Conservation (phyloP, 2,113 vertebrate genomes). For the Tragelaphus imberbis region DNA sequence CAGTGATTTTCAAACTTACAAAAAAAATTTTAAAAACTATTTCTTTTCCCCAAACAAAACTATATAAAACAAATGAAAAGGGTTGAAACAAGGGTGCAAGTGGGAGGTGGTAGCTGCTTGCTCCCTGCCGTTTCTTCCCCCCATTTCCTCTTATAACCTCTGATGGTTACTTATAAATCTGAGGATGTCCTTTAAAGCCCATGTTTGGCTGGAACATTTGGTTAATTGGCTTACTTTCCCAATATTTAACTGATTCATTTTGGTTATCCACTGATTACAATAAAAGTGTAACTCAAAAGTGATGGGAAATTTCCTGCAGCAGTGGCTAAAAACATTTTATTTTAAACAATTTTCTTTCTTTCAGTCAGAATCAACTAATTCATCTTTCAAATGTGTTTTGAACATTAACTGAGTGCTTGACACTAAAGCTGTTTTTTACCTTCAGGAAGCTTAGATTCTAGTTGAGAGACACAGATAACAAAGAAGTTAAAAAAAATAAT, state of each 20-base stretch:
- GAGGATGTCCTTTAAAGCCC: background rate
- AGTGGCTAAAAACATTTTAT: background rate
- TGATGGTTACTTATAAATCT: background rate
- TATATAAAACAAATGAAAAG: background rate
- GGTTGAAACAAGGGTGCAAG: background rate
- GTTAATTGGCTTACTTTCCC: background rate
- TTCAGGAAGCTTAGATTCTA: background rate
- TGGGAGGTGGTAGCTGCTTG: background rate
- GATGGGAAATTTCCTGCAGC: background rate
- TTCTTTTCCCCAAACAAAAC: background rate
- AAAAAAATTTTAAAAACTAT: background rate
- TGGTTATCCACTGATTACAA: background rate
- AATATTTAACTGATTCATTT: conserved; percentile 8
- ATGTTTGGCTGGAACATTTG: background rate
- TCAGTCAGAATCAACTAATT: background rate
- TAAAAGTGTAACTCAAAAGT: conserved; percentile 27
- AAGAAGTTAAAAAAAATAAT: background rate
- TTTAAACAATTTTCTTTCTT: conserved; percentile 1
- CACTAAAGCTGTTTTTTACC: background rate
- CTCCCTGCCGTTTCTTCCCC: background rate
- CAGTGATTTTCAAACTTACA: background rate
- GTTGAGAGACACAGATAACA: background rate
- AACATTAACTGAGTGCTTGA: background rate
- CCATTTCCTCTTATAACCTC: background rate
- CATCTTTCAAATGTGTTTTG: background rate